Conservation (phyloP, 2,888 invertebrate species). For the Polietes domitor region DNA sequence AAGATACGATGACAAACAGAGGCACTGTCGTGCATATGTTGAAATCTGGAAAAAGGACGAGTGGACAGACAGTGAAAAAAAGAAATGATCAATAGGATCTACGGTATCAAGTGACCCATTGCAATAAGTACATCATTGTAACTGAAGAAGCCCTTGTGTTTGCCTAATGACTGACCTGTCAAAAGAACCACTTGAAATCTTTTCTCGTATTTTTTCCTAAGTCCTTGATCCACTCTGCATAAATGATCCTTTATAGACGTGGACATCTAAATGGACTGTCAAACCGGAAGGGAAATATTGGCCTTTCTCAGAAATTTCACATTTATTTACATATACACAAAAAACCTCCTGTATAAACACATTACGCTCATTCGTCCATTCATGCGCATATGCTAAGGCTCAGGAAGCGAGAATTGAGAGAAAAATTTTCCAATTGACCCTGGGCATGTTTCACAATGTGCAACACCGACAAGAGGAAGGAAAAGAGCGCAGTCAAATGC, state of each 20-base stretch:
- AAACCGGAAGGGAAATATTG: constrained; percentile 2
- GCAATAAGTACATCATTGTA: background rate
- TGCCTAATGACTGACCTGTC: background rate
- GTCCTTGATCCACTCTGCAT: background rate
- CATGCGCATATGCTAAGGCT: too few relatives aligned
- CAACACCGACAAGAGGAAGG: background rate
- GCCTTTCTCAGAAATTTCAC: background rate
- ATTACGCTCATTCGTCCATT: background rate
- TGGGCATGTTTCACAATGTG: background rate
- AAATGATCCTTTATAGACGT: background rate
- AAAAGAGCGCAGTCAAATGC: constrained; percentile 28
- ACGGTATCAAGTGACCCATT: background rate
- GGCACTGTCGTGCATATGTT: too few relatives aligned
- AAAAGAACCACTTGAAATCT: constrained; percentile 4
- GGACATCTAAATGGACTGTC: background rate
- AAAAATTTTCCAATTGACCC: constrained; percentile 62
- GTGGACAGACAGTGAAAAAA: background rate
- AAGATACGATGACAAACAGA: too few relatives aligned
- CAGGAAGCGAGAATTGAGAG: background rate
- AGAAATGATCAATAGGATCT: background rate
- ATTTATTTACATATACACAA: constrained; percentile 23
- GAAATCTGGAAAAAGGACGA: too few relatives aligned
- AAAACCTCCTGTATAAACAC: background rate
- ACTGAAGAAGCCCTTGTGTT: background rate
- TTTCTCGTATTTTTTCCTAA: background rate